Evolutionary conservation across 2,113 vertebrate genomes (phyloP).

Genomic region (Esox niger): DNA sequence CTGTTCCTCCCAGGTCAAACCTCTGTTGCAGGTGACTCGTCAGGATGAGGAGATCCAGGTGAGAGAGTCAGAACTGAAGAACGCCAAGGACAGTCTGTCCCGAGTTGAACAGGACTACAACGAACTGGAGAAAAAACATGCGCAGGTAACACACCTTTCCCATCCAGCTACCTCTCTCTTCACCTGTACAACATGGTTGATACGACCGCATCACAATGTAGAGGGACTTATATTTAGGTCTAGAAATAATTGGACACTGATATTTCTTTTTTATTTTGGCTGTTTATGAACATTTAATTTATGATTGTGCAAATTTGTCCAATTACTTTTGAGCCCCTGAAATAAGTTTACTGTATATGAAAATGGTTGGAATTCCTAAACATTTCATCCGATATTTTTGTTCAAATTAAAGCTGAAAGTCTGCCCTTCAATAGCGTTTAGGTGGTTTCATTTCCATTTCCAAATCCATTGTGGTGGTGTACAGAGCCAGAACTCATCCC

Average conservation of each 20-base stretch:
- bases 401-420: no score
- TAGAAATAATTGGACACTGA: background rate
- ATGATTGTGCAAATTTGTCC: no score
- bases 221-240: background rate
- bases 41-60: slow-evolving; percentile 90
- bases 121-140: slow-evolving; percentile 78
- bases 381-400: no score
- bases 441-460: no score
- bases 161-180: background rate
- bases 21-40: slow-evolving; percentile 85
- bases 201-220: background rate
- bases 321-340: no score
- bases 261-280: background rate
- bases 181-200: background rate
- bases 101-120: slow-evolving; percentile 73
- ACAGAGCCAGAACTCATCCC: no score
- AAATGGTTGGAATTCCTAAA: no score
- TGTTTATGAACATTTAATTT: no score
- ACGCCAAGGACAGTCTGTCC: slow-evolving; percentile 79
- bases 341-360: no score
- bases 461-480: no score
- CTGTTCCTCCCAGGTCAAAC: slow-evolving; percentile 78
- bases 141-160: slow-evolving; percentile 67
- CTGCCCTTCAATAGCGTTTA: no score
- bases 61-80: slow-evolving; percentile 78